Base-by-base conservation (phyloP, 2,797 vertebrate genomes). In the Enteromius trimaculatus region DNA sequence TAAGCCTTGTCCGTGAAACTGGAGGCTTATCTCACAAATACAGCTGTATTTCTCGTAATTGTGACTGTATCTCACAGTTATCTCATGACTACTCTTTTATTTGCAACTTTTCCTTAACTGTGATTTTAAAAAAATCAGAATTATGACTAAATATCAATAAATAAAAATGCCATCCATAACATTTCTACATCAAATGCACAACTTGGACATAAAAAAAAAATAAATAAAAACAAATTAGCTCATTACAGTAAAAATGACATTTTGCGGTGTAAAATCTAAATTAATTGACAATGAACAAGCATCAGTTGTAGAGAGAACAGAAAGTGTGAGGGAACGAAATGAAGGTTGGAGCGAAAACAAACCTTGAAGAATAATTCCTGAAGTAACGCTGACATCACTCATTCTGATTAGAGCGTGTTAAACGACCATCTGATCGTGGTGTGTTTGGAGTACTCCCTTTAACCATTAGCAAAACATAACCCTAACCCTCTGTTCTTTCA, bases 401-500 rank as follows among this genome's bases (percentile, higher is more conserved):
- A 64, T 19, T 66, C 77, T 78, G 77, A 78, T 78, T 66, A 78
- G 19, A 66, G 42, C 29, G 5, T 78, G 26, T 66, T 65, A n/a
- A 49, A 65, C 3, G 10, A 9, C 31, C 60, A 66, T 79, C 26
- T 10, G 34, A 83, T 51, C 8, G 17, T 77, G 71, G 39, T 74
- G 23, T 86, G 71, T 81, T 78, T 81, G 47, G 72, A 60, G 71
- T 76, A 58, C 65, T 66, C 69, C 60, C 70, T 29, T 72, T 13
- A 17, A 58, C 60, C 76, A 51, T 70, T 84, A 78, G 76, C 49
- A 76, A 84, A 87, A 77, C 82, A 80, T 58, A 44, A 55, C 55
- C 4, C 58, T 77, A 37, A 42, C 13, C 44, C 71, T 85, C 81
- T 71, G 49, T 80, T 51, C 81, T 77, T 62, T 83, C 74, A 80